Conservation (phyloP, 2,113 vertebrate genomes). For the Megaceryle maxima region DNA sequence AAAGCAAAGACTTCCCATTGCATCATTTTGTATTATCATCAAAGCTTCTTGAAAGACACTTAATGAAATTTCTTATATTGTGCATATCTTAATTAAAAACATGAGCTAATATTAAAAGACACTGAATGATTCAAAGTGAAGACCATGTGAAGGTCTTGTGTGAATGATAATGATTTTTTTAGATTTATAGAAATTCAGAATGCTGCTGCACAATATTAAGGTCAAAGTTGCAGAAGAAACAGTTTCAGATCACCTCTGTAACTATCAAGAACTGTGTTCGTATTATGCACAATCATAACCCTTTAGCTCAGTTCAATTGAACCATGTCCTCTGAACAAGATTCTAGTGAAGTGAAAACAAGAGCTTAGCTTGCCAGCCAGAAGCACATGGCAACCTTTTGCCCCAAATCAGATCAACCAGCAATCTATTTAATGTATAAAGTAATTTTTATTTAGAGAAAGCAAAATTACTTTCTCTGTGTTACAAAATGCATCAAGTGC, state of each 20-base stretch:
- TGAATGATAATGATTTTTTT: conserved; percentile 1
- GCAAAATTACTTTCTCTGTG: not conserved
- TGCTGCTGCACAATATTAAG: not conserved
- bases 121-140: not conserved
- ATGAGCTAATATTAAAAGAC: not conserved
- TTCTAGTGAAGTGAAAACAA: conserved; percentile 3
- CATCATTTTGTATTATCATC: conserved; percentile 40
- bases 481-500: not conserved
- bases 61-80: not conserved
- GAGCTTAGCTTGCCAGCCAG: not conserved
- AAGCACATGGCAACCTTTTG: conserved; percentile 17
- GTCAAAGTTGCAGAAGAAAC: not conserved
- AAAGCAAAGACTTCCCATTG: not conserved
- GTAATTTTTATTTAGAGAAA: not conserved
- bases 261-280: not conserved
- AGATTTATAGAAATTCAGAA: not conserved
- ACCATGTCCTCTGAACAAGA: not conserved
- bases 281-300: not conserved
- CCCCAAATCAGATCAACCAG: not conserved
- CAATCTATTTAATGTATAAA: conserved; percentile 2
- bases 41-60: conserved; percentile 18
- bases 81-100: conserved; percentile 47
- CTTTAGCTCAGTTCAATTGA: not conserved
- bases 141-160: not conserved
- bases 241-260: not conserved